These are phyloP conservation scores for Seriola dumerili DNA, from an alignment of 2,113 vertebrate genomes.

Conservation along the genomic window DNA sequence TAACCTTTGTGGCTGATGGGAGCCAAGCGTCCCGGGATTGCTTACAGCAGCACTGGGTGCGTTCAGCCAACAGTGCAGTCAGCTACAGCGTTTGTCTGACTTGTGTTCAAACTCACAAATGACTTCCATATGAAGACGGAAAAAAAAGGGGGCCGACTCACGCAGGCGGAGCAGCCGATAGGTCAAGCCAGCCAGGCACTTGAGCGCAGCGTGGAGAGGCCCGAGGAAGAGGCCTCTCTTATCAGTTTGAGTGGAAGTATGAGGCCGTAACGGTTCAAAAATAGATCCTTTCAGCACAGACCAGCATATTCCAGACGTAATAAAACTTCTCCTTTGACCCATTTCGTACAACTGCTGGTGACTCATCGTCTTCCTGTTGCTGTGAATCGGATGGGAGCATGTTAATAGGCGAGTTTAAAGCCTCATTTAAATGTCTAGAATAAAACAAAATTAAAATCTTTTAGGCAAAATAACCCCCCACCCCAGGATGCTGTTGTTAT, in stretches of 20 bases:
- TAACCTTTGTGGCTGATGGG: conserved; percentile 48
- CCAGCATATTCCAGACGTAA: conserved; percentile 8
- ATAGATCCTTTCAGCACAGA: conserved; percentile 23
- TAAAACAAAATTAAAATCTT: conserved; percentile 11
- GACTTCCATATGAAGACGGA: conserved; percentile 74
- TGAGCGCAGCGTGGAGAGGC: conserved; percentile 39
- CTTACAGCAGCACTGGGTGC: conserved; percentile 59
- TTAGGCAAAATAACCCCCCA: conserved; percentile 25
- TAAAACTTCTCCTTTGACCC: conserved; percentile 55
- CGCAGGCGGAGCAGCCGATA: conserved; percentile 51
- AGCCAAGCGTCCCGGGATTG: conserved; percentile 51
- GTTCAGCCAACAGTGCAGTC: conserved; percentile 55
- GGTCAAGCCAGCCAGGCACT: conserved; percentile 21
- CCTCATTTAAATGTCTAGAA: conserved; percentile 25
- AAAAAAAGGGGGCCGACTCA: conserved; percentile 8
- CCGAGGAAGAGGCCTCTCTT: conserved; percentile 45
- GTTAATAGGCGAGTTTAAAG: conserved; percentile 60
- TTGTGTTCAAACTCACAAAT: conserved; percentile 63
- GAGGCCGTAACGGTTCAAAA: conserved; percentile 20
- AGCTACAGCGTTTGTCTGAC: conserved; percentile 42
- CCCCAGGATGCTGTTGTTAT: not conserved
- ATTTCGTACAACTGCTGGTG: conserved; percentile 51
- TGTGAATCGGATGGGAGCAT: conserved; percentile 34
- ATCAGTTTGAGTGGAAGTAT: conserved; percentile 53
- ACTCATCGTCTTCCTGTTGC: conserved; percentile 18